phyloP scores from a whole-genome alignment of 1,140 invertebrate species.

The Helicoverpa zea region DNA sequence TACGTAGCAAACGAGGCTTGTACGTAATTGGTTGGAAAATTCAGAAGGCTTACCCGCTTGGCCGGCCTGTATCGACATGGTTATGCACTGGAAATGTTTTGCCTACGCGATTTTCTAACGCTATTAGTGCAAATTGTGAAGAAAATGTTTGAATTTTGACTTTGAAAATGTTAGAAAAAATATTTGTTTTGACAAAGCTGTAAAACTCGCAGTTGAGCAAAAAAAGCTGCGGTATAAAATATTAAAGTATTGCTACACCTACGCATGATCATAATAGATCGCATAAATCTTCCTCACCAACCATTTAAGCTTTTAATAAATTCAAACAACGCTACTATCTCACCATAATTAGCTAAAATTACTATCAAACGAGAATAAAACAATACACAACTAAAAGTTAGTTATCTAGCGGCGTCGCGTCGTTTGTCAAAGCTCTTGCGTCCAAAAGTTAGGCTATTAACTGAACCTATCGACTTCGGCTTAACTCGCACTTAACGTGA shows the following conservation, averaged over 20 bases:
- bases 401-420: slow-evolving; percentile 39
- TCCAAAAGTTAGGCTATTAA: slow-evolving; percentile 49
- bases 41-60: slow-evolving; percentile 42
- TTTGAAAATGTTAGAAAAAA: no score
- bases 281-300: background rate
- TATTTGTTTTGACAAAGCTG: no score
- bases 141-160: background rate
- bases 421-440: slow-evolving; percentile 51
- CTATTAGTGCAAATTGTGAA: slow-evolving; percentile 17
- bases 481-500: slow-evolving; percentile 46
- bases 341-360: slow-evolving; percentile 50
- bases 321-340: slow-evolving; percentile 44
- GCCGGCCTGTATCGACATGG: slow-evolving; percentile 33
- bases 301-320: background rate
- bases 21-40: slow-evolving; percentile 65
- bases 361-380: slow-evolving; percentile 37
- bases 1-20: slow-evolving; percentile 48
- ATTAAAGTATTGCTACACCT: no score
- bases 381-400: slow-evolving; percentile 40
- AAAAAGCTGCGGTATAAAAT: background rate
- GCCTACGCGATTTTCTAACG: slow-evolving; percentile 17
- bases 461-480: slow-evolving; percentile 48
- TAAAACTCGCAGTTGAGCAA: no score
- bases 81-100: background rate
- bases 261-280: background rate